Evolutionary conservation across 2,888 invertebrate genomes (phyloP).

Genomic region (Drosophila parthenogenetica): DNA sequence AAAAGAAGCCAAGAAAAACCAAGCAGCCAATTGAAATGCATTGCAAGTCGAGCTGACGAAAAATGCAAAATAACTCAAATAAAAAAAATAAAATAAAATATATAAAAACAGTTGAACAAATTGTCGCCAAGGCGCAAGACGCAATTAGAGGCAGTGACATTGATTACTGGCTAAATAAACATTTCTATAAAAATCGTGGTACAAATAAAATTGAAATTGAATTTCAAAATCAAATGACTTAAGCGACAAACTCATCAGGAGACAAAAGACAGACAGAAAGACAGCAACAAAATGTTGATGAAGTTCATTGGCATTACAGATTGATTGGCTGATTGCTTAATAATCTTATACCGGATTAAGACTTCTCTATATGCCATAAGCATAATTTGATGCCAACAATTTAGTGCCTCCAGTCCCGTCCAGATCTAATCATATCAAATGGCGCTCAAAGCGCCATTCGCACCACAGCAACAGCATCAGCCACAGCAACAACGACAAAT

Average conservation of each 20-base stretch:
- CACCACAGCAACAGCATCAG: slow-evolving; percentile 23
- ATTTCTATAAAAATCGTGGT: slow-evolving; percentile 27
- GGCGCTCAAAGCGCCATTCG: slow-evolving; percentile 64
- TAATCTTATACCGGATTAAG: slow-evolving; percentile 66
- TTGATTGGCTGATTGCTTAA: slow-evolving; percentile 79
- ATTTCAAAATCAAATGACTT: slow-evolving; percentile 38
- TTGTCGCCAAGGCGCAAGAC: slow-evolving; percentile 45
- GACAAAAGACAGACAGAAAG: not conserved
- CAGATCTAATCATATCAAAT: slow-evolving; percentile 70
- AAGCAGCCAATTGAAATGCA: slow-evolving; percentile 73
- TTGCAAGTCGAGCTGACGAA: slow-evolving; percentile 52
- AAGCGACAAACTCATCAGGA: slow-evolving; percentile 35
- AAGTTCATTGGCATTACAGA: slow-evolving; percentile 76
- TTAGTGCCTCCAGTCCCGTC: slow-evolving; percentile 35
- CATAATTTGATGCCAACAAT: slow-evolving; percentile 59
- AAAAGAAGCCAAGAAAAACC: slow-evolving; percentile 62
- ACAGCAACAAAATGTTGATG: slow-evolving; percentile 14
- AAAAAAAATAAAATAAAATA: slow-evolving; percentile 61
- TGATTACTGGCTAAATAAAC: slow-evolving; percentile 42
- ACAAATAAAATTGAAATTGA: slow-evolving; percentile 19
- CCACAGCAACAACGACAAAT: slow-evolving; percentile 48
- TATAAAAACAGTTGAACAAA: slow-evolving; percentile 48
- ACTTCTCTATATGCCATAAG: slow-evolving; percentile 7
- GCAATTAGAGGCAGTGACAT: slow-evolving; percentile 75
- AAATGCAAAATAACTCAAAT: slow-evolving; percentile 61